phyloP scores from a whole-genome alignment of 2,113 vertebrate species.

The Phylloscopus whistleri region DNA sequence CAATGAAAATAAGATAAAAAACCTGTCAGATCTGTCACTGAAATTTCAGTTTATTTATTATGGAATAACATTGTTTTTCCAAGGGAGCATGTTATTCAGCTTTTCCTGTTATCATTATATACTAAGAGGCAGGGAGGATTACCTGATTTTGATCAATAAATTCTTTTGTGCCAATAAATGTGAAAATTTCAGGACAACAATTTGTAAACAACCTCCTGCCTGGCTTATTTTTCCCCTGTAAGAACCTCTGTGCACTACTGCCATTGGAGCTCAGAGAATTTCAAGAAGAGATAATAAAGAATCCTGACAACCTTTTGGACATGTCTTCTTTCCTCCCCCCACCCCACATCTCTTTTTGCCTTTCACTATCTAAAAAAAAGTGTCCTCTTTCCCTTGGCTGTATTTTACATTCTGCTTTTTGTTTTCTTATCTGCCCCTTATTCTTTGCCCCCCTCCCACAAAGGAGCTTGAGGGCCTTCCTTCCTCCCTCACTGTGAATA shows the following conservation, averaged over 20 bases:
- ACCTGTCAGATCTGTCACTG: conserved; percentile 21
- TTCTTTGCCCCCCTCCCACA: not conserved
- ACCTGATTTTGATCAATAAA: conserved; percentile 15
- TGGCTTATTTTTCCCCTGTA: not conserved
- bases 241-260: not conserved
- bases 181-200: conserved; percentile 30
- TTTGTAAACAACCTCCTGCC: conserved; percentile 13
- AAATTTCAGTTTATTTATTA: conserved; percentile 62
- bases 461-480: not conserved
- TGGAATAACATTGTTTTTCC: conserved; percentile 42
- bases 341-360: not conserved
- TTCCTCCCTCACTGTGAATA: not conserved
- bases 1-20: conserved; percentile 53
- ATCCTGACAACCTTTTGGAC: not conserved
- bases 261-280: not conserved
- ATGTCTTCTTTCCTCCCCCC: not conserved
- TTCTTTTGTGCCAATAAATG: not conserved
- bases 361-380: not conserved
- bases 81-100: conserved; percentile 9
- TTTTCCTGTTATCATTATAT: not conserved
- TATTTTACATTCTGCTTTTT: not conserved
- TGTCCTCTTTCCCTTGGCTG: not conserved
- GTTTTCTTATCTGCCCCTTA: not conserved
- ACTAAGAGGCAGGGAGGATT: not conserved
- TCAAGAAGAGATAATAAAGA: not conserved